These are phyloP conservation scores for Tetragonula clypearis DNA, from an alignment of 1,140 invertebrate species.

Conservation along the genomic window DNA sequence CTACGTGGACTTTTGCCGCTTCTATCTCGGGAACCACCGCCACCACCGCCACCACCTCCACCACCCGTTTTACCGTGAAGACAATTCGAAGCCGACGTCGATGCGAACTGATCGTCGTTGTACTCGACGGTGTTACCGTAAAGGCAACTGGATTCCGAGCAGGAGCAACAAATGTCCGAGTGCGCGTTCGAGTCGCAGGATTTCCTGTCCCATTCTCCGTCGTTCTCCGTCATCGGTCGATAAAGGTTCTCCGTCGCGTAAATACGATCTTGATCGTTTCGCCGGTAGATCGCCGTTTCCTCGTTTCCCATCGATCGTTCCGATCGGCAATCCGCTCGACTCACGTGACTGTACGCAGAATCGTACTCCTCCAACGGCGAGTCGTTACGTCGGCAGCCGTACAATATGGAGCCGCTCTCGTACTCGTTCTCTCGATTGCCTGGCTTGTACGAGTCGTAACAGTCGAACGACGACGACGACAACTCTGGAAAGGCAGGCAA, in stretches of 20 bases:
- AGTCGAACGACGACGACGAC: constrained; percentile 66
- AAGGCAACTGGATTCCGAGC: constrained; percentile 80
- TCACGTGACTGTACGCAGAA: constrained; percentile 71
- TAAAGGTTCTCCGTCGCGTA: constrained; percentile 60
- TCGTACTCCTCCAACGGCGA: constrained; percentile 69
- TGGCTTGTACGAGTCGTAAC: constrained; percentile 76
- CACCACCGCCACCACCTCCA: too few species aligned
- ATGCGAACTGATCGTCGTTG: constrained; percentile 75
- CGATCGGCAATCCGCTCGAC: constrained; percentile 59
- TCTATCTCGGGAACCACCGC: constrained; percentile 65
- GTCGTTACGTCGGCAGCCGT: constrained; percentile 75
- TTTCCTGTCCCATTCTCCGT: constrained; percentile 79
- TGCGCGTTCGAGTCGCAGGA: constrained; percentile 81
- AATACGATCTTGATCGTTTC: constrained; percentile 60
- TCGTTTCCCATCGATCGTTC: constrained; percentile 67
- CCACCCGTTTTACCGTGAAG: constrained; percentile 66
- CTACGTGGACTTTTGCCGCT: constrained; percentile 76
- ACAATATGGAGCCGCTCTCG: constrained; percentile 82
- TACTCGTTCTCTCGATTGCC: constrained; percentile 80
- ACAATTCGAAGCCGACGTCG: constrained; percentile 51
- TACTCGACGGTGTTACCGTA: constrained; percentile 80
- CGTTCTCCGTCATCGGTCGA: constrained; percentile 76
- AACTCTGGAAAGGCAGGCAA: constrained; percentile 75
- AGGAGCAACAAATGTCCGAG: constrained; percentile 81
- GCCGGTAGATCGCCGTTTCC: constrained; percentile 72